Percentiles rank a stretch among this genome's conserved stretches.
These are phyloP conservation scores for Crotalus viridis DNA, from an alignment of 2,113 vertebrate species.

Conservation along the genomic window DNA sequence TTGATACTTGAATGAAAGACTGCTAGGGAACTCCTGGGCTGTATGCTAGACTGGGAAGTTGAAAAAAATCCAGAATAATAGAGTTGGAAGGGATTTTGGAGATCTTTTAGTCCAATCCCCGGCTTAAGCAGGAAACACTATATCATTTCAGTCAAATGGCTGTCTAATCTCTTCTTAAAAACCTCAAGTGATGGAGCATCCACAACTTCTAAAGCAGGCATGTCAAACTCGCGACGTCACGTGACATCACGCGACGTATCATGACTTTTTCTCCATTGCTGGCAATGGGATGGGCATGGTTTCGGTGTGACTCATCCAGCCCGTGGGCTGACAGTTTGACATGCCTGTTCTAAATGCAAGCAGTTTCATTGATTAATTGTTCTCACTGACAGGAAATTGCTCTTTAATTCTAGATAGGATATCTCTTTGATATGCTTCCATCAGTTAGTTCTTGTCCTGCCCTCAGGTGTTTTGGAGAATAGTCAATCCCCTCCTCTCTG, in stretches of 20 bases:
- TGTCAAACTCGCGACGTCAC: too few species aligned
- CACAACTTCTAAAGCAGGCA: not conserved
- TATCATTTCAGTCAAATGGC: not conserved
- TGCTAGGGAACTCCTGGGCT: not conserved
- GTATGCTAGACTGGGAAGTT: not conserved
- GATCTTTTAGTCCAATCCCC: not conserved
- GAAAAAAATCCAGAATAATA: not conserved
- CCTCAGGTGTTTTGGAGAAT: not conserved
- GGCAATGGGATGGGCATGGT: too few species aligned
- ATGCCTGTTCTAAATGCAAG: not conserved
- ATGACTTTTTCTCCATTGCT: too few species aligned
- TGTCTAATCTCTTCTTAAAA: not conserved
- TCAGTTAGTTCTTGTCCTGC: not conserved
- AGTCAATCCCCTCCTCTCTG: too few species aligned
- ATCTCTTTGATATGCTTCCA: not conserved
- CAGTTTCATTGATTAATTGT: not conserved
- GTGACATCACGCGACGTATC: fast-evolving
- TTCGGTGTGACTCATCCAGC: too few species aligned
- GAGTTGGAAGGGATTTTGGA: not conserved
- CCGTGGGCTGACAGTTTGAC: too few species aligned
- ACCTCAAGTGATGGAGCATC: not conserved
- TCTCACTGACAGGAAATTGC: not conserved
- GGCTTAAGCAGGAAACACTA: not conserved
- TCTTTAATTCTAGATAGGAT: not conserved
- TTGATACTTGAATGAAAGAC: not conserved